These are phyloP conservation scores for Rosalia funebris DNA, from an alignment of 2,888 invertebrate species.

Conservation along the genomic window DNA sequence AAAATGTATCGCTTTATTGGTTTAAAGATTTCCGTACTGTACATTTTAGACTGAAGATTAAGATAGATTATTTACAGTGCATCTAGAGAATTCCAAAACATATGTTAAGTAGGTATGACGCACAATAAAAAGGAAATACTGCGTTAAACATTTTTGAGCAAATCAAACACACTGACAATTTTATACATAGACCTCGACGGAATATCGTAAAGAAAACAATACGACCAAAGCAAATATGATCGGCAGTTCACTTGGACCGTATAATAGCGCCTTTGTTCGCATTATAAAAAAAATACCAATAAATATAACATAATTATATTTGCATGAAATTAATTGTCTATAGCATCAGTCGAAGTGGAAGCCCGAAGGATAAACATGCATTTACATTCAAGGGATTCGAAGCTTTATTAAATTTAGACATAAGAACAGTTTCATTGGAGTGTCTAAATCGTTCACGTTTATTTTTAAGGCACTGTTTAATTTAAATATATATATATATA, in stretches of 20 bases:
- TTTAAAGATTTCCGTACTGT: constrained; percentile 39
- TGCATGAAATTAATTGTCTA: constrained; percentile 35
- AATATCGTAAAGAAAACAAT: constrained; percentile 15
- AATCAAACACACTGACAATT: constrained; percentile 34
- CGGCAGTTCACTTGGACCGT: constrained; percentile 1
- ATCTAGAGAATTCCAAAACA: constrained; percentile 35
- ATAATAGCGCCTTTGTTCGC: constrained; percentile 20
- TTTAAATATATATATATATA: no score
- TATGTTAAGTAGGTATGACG: constrained; percentile 32
- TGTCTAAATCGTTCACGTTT: constrained; percentile 31
- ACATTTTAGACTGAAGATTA: constrained; percentile 39
- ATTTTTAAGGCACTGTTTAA: constrained; percentile 43
- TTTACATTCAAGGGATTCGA: constrained; percentile 43
- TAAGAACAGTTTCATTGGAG: constrained; percentile 14
- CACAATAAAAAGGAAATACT: constrained; percentile 28
- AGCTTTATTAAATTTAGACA: constrained; percentile 36
- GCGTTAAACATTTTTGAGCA: constrained; percentile 35
- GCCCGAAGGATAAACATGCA: constrained; percentile 51
- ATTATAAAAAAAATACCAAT: constrained; percentile 31
- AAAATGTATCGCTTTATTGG: constrained; percentile 29
- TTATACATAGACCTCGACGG: constrained; percentile 10
- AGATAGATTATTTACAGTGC: constrained; percentile 42
- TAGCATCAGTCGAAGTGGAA: constrained; percentile 50
- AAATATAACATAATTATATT: constrained; percentile 39
- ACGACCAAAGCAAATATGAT: constrained; percentile 19